phyloP scores from a whole-genome alignment of 2,888 invertebrate species.

The Malthinus seriepunctatus region DNA sequence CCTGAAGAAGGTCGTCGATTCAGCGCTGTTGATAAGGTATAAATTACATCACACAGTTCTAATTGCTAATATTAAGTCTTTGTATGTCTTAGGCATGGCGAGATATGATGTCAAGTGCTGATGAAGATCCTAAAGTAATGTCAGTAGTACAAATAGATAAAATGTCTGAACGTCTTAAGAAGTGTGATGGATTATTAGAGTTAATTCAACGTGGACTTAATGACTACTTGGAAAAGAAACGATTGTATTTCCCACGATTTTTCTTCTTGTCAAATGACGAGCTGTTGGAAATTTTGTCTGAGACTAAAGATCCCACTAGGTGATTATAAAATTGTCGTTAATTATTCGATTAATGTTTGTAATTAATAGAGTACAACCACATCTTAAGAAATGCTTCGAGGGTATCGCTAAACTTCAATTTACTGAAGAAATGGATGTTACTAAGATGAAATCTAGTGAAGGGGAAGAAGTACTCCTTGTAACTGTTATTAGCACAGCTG shows the following conservation, averaged over 20 bases:
- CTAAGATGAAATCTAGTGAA: constrained; percentile 77
- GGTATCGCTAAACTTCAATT: constrained; percentile 78
- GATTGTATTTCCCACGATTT: constrained; percentile 91
- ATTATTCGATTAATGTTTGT: background rate
- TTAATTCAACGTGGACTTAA: constrained; percentile 92
- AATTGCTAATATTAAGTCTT: background rate
- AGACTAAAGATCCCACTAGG: constrained; percentile 95
- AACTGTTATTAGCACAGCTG: constrained; percentile 66
- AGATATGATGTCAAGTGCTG: constrained; percentile 88
- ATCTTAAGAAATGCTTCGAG: constrained; percentile 87
- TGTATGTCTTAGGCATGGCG: constrained; percentile 76
- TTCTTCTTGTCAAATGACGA: constrained; percentile 98
- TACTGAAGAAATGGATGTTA: constrained; percentile 71
- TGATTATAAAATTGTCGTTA: constrained; percentile 39
- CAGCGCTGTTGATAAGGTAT: constrained; percentile 90
- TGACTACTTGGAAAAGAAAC: constrained; percentile 93
- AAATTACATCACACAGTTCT: background rate
- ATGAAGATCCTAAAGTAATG: constrained; percentile 78
- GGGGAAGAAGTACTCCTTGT: constrained; percentile 70
- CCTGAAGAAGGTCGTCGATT: constrained; percentile 95
- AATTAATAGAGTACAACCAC: constrained; percentile 70
- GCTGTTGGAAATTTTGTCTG: constrained; percentile 90
- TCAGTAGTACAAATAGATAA: constrained; percentile 87
- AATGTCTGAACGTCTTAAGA: constrained; percentile 88
- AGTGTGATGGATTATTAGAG: constrained; percentile 85